These are phyloP conservation scores for Polyodon spathula DNA, from an alignment of 2,113 vertebrate species.

Conservation along the genomic window DNA sequence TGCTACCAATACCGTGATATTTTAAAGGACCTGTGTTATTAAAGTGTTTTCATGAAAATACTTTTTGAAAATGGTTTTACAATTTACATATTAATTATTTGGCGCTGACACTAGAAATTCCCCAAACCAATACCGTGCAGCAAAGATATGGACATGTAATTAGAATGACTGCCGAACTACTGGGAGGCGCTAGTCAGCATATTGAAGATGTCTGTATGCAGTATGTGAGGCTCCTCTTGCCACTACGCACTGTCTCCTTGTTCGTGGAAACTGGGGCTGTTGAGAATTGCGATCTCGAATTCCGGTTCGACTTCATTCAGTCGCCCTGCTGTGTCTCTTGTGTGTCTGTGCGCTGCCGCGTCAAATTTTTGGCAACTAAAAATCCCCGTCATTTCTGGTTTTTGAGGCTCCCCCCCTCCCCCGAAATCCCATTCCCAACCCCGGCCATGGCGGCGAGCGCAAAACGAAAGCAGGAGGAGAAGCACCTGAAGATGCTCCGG, in stretches of 20 bases:
- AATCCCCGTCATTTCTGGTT: conserved; percentile 10
- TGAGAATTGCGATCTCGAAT: conserved; percentile 15
- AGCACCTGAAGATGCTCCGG: conserved; percentile 93
- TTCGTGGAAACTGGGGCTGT: conserved; percentile 37
- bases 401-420: conserved; percentile 26
- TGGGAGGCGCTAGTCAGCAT: background rate
- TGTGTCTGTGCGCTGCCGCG: background rate
- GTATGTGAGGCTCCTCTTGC: conserved; percentile 37
- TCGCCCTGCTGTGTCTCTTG: conserved; percentile 13
- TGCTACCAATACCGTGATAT: too few species aligned
- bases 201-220: conserved; percentile 23
- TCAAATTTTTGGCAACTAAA: background rate
- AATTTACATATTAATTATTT: too few species aligned
- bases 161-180: background rate
- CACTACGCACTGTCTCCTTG: conserved; percentile 21
- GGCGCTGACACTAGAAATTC: too few species aligned
- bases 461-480: conserved; percentile 96
- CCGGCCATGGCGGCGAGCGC: conserved; percentile 86
- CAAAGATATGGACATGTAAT: too few species aligned
- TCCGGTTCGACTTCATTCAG: conserved; percentile 31
- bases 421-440: conserved; percentile 16
- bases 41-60: too few species aligned
- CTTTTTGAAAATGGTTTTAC: too few species aligned
- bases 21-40: too few species aligned
- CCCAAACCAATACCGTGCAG: too few species aligned